These are phyloP conservation scores for Naso thynnoides DNA, from an alignment of 2,797 vertebrate species.

Conservation along the genomic window DNA sequence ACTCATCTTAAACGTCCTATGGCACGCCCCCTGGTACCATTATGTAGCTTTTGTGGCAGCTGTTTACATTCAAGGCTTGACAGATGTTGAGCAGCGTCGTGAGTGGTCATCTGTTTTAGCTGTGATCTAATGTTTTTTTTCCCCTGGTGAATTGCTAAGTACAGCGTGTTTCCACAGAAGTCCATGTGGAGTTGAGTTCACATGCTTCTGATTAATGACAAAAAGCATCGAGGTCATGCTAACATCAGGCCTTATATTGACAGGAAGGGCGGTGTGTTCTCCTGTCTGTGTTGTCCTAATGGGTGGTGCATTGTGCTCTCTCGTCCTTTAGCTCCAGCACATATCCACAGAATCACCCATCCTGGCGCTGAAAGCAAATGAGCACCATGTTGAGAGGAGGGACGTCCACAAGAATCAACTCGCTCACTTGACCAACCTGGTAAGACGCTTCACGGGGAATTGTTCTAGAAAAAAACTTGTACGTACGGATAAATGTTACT, in stretches of 20 bases:
- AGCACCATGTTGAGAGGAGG: constrained; percentile 82
- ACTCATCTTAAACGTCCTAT: constrained; percentile 53
- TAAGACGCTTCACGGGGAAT: constrained; percentile 59
- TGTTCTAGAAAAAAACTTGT: neutral
- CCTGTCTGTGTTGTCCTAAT: constrained; percentile 58
- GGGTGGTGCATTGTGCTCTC: constrained; percentile 36
- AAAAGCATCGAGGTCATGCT: constrained; percentile 59
- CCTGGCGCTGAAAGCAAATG: constrained; percentile 64
- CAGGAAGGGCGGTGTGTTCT: constrained; percentile 59
- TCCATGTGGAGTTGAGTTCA: constrained; percentile 41
- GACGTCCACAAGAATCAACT: constrained; percentile 77
- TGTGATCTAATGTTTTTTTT: constrained; percentile 48
- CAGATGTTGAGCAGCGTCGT: constrained; percentile 65
- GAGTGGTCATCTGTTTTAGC: constrained; percentile 58
- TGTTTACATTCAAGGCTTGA: constrained; percentile 60
- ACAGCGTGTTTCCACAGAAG: constrained; percentile 54
- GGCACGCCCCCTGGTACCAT: neutral
- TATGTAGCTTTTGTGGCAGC: constrained; percentile 25
- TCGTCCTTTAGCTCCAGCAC: constrained; percentile 77
- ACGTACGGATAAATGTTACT: neutral
- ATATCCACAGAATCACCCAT: constrained; percentile 77
- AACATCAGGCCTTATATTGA: constrained; percentile 66
- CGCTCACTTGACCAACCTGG: constrained; percentile 83
- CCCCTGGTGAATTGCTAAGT: constrained; percentile 61
- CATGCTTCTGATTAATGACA: constrained; percentile 76